Base-by-base conservation (phyloP, 2,113 vertebrate species). In the Ailurus styani region DNA sequence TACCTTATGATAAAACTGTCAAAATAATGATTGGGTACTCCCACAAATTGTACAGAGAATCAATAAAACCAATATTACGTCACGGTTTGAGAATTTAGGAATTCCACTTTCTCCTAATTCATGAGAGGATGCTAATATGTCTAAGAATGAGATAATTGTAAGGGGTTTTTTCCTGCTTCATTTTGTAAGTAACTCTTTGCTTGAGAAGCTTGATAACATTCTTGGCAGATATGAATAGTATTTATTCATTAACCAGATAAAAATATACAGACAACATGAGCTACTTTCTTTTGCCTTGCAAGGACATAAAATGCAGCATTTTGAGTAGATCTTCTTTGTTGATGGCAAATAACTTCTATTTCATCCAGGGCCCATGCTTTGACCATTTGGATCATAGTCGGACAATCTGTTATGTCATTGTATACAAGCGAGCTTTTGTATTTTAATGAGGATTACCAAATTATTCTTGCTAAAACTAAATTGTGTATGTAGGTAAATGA, bases 1-100 rank as follows among this genome's bases (percentile, higher is more conserved):
- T 98, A 98, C 57, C 62, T 81, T 98, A 98, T 99, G 98, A 98
- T 99, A 98, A 99, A 99, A 97, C 98, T 98, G 98, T 98, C 98
- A 98, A 98, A 98, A 98, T 98, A 98, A 98, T 98, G 98, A 98
- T 98, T 98, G 97, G 93, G 96, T 93, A 79, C 94, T 98, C 86
- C 96, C 93, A 98, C 98, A 98, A 98, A 98, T 98, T 97, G 97
- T 78, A 9, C 57, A 92, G 93, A 97, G 97, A 98, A 99, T 98
- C 98, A 98, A 98, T 99, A 98, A 98, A 98, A 95, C 91, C 98
- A 98, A 98, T 98, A 97, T 98, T 98, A 97, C 94, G 0, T 98
- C 98, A 98, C 62, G 34, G 93, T 86, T 98, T 96, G 95, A 98
- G 98, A 99, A 98, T 98, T 98, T 98, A 98, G 98, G 98, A 98